phyloP scores from a whole-genome alignment of 2,113 vertebrate genomes.

The Lasiurus borealis region DNA sequence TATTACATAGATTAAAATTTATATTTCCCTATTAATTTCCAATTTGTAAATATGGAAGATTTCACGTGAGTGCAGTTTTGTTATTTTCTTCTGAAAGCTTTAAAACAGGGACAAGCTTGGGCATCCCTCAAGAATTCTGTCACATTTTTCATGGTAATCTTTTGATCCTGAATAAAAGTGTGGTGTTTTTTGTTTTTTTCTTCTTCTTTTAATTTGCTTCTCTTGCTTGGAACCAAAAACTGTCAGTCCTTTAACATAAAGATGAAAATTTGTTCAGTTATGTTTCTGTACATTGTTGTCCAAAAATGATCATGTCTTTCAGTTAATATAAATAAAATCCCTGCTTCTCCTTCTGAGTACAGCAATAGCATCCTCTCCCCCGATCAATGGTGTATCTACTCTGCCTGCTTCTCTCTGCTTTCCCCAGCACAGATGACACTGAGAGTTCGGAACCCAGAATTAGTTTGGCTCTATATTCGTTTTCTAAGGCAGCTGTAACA shows the following conservation, averaged over 20 bases:
- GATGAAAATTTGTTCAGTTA: background rate
- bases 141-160: background rate
- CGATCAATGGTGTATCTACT: background rate
- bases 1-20: background rate
- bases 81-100: constrained; percentile 11
- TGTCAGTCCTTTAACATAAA: background rate
- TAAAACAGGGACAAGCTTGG: background rate
- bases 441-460: background rate
- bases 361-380: background rate
- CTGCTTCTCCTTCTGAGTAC: background rate
- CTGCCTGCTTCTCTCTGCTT: background rate
- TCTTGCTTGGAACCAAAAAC: constrained; percentile 20
- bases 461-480: background rate
- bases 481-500: background rate
- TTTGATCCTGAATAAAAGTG: background rate
- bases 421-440: background rate
- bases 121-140: constrained; percentile 14
- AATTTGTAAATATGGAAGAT: constrained; percentile 21
- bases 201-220: background rate
- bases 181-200: too few species aligned
- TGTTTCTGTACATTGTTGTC: background rate
- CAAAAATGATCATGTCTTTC: constrained; percentile 8
- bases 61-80: background rate
- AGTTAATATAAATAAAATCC: constrained; percentile 6
- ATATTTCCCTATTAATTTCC: background rate